phyloP scores from a whole-genome alignment of 2,113 vertebrate species.

The Phalacrocorax pelagicus region DNA sequence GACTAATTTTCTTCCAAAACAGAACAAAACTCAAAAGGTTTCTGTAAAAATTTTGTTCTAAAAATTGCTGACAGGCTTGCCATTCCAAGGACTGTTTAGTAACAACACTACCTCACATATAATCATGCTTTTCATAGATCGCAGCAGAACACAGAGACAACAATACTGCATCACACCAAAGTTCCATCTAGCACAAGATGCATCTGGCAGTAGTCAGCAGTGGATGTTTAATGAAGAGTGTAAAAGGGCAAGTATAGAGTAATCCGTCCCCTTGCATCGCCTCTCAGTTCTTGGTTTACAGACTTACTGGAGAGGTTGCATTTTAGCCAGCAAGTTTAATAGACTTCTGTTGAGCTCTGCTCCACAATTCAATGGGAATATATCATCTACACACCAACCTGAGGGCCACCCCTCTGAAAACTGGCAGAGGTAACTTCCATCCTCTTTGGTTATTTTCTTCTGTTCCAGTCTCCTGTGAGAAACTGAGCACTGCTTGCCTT shows the following conservation, averaged over 20 bases:
- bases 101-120: background rate
- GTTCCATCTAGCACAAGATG: background rate
- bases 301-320: background rate
- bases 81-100: background rate
- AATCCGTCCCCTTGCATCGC: background rate
- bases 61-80: background rate
- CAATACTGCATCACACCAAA: background rate
- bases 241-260: background rate
- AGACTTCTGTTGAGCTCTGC: background rate
- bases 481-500: background rate
- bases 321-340: background rate
- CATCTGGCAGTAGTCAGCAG: background rate
- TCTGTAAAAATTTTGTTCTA: background rate
- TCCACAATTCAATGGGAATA: background rate
- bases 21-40: constrained; percentile 29
- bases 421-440: background rate
- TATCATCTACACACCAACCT: background rate
- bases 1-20: constrained; percentile 37
- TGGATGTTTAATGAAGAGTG: background rate
- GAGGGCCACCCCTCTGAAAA: background rate
- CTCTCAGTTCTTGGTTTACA: background rate
- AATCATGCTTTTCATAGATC: background rate
- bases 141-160: background rate
- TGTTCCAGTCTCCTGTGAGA: background rate
- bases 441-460: background rate